Evolutionary conservation across 2,113 vertebrate genomes (phyloP).

Genomic region (Felis catus): DNA sequence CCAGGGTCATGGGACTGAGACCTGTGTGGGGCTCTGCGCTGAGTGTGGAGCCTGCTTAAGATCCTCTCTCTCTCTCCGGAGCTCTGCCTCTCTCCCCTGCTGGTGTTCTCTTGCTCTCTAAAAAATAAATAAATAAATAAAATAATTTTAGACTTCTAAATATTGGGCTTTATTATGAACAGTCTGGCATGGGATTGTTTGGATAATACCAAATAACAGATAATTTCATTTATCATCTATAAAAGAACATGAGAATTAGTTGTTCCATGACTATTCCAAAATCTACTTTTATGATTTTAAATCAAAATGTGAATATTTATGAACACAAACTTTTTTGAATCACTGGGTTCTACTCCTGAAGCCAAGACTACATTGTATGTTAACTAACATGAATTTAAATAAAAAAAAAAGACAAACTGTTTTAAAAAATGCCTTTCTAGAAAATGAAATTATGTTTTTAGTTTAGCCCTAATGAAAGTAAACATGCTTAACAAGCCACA

Average conservation of each 20-base stretch:
- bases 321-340: not conserved
- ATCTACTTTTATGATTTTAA: conserved; percentile 51
- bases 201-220: conserved; percentile 26
- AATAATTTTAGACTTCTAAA: conserved; percentile 38
- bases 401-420: no score
- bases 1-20: no score
- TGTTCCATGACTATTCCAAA: conserved; percentile 5
- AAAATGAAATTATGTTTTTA: conserved; percentile 28
- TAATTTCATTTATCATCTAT: conserved; percentile 27
- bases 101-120: no score
- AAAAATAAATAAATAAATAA: not conserved
- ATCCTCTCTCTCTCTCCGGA: no score
- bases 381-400: no score
- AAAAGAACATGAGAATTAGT: conserved; percentile 22
- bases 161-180: not conserved
- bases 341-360: no score
- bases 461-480: conserved; percentile 39
- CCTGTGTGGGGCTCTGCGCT: no score
- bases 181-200: conserved; percentile 10
- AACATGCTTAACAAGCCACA: conserved; percentile 14
- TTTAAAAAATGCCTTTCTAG: not conserved
- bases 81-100: no score
- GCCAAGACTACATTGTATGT: no score
- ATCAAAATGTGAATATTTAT: conserved; percentile 28
- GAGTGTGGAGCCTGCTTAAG: no score